These are phyloP conservation scores for Botia kubotai DNA, from an alignment of 2,797 vertebrate species.

Conservation along the genomic window DNA sequence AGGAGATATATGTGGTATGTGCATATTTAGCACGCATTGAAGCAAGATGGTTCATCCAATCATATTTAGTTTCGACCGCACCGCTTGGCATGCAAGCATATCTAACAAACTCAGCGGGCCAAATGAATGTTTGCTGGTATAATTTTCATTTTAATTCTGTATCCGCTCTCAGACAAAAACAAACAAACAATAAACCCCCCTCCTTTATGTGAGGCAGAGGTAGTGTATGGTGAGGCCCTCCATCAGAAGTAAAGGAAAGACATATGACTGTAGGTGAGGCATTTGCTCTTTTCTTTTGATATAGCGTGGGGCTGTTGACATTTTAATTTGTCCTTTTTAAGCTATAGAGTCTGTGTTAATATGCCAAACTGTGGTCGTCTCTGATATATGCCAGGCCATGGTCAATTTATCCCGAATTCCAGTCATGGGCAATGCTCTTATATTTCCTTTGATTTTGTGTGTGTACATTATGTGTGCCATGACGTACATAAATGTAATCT, in stretches of 20 bases:
- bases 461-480: constrained; percentile 60
- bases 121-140: not conserved
- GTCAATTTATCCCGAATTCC: constrained; percentile 65
- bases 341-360: constrained; percentile 67
- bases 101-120: not conserved
- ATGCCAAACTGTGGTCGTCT: constrained; percentile 61
- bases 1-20: constrained; percentile 26
- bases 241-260: constrained; percentile 61
- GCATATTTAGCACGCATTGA: constrained; percentile 21
- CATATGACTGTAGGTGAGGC: constrained; percentile 59
- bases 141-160: constrained; percentile 8
- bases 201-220: constrained; percentile 28
- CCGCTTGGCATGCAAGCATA: not conserved
- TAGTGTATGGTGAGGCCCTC: constrained; percentile 45
- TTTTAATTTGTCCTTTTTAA: constrained; percentile 64
- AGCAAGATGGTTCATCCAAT: not conserved
- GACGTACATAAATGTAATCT: constrained; percentile 72
- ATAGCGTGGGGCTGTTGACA: constrained; percentile 60
- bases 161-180: constrained; percentile 36
- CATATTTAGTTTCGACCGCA: not conserved
- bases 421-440: constrained; percentile 54
- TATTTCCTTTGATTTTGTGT: constrained; percentile 59
- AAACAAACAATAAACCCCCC: constrained; percentile 39
- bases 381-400: constrained; percentile 66
- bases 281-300: constrained; percentile 63